Base-by-base conservation (phyloP, 2,113 vertebrate species). In the Rhegmatorhina hoffmannsi region DNA sequence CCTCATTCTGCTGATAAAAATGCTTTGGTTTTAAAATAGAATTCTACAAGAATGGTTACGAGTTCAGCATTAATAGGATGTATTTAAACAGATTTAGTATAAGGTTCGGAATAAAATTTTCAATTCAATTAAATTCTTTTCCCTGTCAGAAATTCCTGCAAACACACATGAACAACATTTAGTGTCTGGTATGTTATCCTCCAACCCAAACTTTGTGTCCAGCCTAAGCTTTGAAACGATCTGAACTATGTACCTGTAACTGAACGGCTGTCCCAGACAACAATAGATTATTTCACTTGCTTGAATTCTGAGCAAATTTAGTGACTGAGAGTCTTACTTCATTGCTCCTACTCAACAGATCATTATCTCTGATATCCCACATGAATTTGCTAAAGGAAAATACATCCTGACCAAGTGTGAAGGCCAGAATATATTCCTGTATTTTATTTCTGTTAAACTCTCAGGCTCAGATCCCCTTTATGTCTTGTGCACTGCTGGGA, bases 271-370 rank as follows among this genome's bases (percentile, higher is more conserved):
- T 24, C 86, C 19, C 59, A 90, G 83, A 83, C 40, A 88, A 83
- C 40, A 88, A 84, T 23, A 4, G 28, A 70, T 50, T 69, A 84
- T 83, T 74, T 80, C 79, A 66, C 67, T 84, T 40, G 47, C 73
- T 81, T 94, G 90, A 63, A 83, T 86, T 93, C 70, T 73, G 72
- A 83, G 25, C 50, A 90, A 74, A 90, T 92, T 88, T 90, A 92
- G 74, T 90, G 70, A 95, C 63, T 60, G n/a, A 75, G 80, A 72
- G 59, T 46, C 82, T 92, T 77, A 36, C 74, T 96, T 70, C 68
- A 69, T 44, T 69, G 43, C 68, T 90, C 46, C 72, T 86, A 66
- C 75, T 96, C 88, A 92, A 66, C 85, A 92, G 85, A 90, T 89
- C 52, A 64, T 87, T 87, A 60, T 85, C 78, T 85, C 63, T 68